These are phyloP conservation scores for Calypte anna DNA, from an alignment of 2,113 vertebrate genomes.

Conservation along the genomic window DNA sequence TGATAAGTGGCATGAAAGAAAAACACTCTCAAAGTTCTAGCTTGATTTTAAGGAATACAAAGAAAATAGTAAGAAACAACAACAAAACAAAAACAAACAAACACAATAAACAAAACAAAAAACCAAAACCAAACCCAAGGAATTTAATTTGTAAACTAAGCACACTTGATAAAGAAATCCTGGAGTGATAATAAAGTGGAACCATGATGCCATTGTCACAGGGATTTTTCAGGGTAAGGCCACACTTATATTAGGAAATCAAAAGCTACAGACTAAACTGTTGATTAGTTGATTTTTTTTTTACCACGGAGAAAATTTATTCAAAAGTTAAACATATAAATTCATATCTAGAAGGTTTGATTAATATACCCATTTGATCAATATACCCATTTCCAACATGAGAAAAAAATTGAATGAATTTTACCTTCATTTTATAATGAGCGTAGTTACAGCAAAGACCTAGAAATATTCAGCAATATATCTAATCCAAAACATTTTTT, in stretches of 20 bases:
- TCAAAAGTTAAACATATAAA: neutral
- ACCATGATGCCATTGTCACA: neutral
- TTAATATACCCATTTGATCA: neutral
- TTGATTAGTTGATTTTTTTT: neutral
- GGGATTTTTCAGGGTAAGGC: neutral
- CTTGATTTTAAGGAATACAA: neutral
- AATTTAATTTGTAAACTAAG: neutral
- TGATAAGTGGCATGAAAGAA: neutral
- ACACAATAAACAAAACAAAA: too few species aligned
- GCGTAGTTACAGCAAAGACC: neutral
- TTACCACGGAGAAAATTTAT: neutral
- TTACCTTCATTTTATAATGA: neutral
- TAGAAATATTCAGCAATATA: neutral
- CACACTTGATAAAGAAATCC: neutral
- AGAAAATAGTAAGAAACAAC: neutral
- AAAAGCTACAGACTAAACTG: neutral
- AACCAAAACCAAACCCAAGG: neutral
- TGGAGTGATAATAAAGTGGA: neutral
- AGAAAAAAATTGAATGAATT: neutral
- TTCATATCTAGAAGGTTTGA: neutral
- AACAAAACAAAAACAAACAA: too few species aligned
- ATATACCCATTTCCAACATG: neutral
- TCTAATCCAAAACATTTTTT: neutral
- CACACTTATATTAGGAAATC: neutral
- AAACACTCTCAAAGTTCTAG: neutral